These are phyloP conservation scores for Drosophila meridionalis DNA, from an alignment of 2,888 invertebrate genomes.

Conservation along the genomic window DNA sequence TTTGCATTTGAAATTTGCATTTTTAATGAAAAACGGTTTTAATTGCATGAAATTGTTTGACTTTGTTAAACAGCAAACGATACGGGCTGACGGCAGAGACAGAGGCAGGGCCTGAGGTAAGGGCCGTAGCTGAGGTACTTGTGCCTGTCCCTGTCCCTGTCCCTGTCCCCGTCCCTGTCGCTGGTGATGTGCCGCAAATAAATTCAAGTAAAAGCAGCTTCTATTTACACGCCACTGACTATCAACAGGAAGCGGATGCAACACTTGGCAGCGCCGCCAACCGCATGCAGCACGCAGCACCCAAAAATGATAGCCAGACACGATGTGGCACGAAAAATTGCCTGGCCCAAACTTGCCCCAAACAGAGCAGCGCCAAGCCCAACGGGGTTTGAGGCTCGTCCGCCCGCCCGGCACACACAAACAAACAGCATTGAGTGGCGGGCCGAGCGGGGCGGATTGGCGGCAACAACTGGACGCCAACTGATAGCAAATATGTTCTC, in stretches of 20 bases:
- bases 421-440: constrained; percentile 10
- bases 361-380: constrained; percentile 25
- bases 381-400: constrained; percentile 6
- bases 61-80: constrained; percentile 75
- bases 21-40: constrained; percentile 82
- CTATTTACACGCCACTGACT: constrained; percentile 77
- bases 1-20: constrained; percentile 82
- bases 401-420: neutral
- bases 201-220: constrained; percentile 73
- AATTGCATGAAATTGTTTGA: constrained; percentile 82
- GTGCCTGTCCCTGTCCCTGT: constrained; percentile 7
- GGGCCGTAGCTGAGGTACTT: neutral
- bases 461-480: constrained; percentile 74
- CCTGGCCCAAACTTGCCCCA: constrained; percentile 49
- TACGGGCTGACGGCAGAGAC: constrained; percentile 1
- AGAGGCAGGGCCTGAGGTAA: neutral
- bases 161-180: constrained; percentile 1
- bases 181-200: constrained; percentile 67
- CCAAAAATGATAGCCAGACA: constrained; percentile 70
- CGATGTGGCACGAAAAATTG: constrained; percentile 65
- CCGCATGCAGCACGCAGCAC: constrained; percentile 52
- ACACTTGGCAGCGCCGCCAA: constrained; percentile 78
- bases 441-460: neutral
- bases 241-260: constrained; percentile 81
- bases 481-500: constrained; percentile 80